A percentile compares a stretch with the other conserved stretches of the same genome.
Conservation (phyloP, 2,113 vertebrate genomes). For the Verasper variegatus region DNA sequence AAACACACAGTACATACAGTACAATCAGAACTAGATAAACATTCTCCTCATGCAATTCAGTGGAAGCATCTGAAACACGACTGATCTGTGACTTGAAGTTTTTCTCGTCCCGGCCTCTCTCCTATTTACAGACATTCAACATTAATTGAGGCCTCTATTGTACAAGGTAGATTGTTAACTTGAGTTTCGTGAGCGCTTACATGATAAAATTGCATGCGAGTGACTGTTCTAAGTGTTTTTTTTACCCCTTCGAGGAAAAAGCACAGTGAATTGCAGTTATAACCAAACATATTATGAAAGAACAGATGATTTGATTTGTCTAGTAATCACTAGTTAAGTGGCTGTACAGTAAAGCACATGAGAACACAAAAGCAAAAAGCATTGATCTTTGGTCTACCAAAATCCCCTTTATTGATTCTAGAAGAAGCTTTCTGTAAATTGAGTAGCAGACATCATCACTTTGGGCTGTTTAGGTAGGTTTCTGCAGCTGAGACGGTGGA, state of each 20-base stretch:
- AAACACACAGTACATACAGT: conserved; percentile 48
- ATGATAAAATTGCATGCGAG: conserved; percentile 52
- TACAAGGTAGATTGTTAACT: conserved; percentile 61
- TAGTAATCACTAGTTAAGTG: conserved; percentile 51
- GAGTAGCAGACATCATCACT: conserved; percentile 36
- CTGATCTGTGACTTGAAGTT: conserved; percentile 12
- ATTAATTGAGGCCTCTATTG: conserved; percentile 62
- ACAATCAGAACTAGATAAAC: conserved; percentile 58
- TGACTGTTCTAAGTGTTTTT: conserved; percentile 18
- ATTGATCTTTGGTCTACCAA: conserved; percentile 78
- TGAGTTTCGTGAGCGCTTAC: conserved; percentile 35
- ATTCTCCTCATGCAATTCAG: conserved; percentile 71
- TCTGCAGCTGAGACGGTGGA: conserved; percentile 28
- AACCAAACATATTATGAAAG: conserved; percentile 19
- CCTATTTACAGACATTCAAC: conserved; percentile 58
- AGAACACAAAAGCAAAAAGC: conserved; percentile 50
- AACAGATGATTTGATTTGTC: conserved; percentile 16
- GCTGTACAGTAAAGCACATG: conserved; percentile 41
- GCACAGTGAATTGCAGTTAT: conserved; percentile 59
- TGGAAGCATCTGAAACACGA: conserved; percentile 59
- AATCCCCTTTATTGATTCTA: conserved; percentile 44
- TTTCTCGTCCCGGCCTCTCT: not conserved
- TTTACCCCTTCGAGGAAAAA: conserved; percentile 32
- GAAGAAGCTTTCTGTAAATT: conserved; percentile 50
- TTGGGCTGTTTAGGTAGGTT: conserved; percentile 36